A percentile compares a stretch with the other conserved stretches of the same genome.
phyloP scores from a whole-genome alignment of 2,888 invertebrate genomes.

The Drosophila antonietae region DNA sequence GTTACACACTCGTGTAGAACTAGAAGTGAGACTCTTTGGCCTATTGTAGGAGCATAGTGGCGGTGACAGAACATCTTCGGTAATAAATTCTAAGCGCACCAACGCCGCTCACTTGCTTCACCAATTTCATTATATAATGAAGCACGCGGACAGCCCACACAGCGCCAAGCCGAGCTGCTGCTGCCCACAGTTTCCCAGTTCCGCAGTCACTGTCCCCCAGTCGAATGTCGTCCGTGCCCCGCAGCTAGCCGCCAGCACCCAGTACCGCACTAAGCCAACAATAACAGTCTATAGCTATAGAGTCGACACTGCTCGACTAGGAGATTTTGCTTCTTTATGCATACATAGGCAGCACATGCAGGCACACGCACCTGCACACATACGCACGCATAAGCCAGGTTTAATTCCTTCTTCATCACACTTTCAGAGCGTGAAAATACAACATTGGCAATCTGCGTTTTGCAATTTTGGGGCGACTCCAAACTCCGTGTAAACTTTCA shows the following conservation, averaged over 20 bases:
- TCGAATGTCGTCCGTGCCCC: slow-evolving; percentile 5
- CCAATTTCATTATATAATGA: slow-evolving; percentile 71
- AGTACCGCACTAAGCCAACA: slow-evolving; percentile 39
- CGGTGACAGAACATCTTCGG: slow-evolving; percentile 47
- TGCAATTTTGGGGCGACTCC: too few relatives aligned
- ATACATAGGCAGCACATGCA: too few relatives aligned
- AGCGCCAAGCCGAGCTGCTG: slow-evolving; percentile 38
- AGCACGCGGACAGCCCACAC: slow-evolving; percentile 64
- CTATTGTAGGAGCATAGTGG: slow-evolving; percentile 9
- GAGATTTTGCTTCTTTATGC: too few relatives aligned
- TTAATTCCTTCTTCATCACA: too few relatives aligned
- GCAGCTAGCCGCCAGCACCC: neutral
- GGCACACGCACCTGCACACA: too few relatives aligned
- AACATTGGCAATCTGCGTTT: too few relatives aligned
- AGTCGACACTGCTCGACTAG: too few relatives aligned
- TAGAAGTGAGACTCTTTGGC: slow-evolving; percentile 13
- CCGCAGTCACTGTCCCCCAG: neutral
- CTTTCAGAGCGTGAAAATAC: too few relatives aligned
- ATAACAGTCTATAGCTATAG: slow-evolving; percentile 6
- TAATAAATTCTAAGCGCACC: slow-evolving; percentile 59
- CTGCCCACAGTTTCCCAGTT: slow-evolving; percentile 28
- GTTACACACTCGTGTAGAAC: slow-evolving; percentile 1
- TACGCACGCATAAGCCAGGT: too few relatives aligned
- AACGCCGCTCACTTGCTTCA: slow-evolving; percentile 52
- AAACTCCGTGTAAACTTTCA: too few relatives aligned